Evolutionary conservation across 2,888 invertebrate genomes (phyloP).

Genomic region (Sabatieria punctata): DNA sequence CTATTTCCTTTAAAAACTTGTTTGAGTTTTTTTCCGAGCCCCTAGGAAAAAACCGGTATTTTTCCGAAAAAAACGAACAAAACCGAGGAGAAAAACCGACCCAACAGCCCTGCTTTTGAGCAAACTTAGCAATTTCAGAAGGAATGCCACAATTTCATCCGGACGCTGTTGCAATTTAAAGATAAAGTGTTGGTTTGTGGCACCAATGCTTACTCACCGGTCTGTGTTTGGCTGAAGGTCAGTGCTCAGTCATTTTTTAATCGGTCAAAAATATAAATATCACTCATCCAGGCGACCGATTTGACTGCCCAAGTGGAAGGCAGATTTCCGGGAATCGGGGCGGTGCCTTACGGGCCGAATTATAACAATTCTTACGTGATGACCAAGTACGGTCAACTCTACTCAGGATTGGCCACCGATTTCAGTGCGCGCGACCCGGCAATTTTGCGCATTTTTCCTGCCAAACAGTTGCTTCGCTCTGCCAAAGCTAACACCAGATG

Average conservation of each 20-base stretch:
- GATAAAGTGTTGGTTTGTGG: conserved; percentile 9
- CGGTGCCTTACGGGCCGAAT: conserved; percentile 6
- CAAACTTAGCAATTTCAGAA: conserved; percentile 3
- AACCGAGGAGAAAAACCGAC: no score
- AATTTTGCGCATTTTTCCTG: conserved; percentile 7
- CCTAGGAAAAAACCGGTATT: no score
- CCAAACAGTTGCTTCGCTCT: conserved; percentile 20
- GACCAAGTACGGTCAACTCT: conserved; percentile 6
- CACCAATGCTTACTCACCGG: conserved; percentile 9
- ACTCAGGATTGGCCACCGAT: conserved; percentile 9
- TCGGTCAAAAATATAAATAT: neutral
- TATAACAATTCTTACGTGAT: neutral
- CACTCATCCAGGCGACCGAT: conserved; percentile 4
- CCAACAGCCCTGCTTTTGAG: no score
- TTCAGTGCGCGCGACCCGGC: conserved; percentile 10
- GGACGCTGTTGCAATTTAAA: neutral
- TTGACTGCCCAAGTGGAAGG: neutral
- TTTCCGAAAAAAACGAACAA: no score
- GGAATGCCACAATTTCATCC: conserved; percentile 9
- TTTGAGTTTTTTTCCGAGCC: no score
- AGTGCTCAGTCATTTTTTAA: neutral
- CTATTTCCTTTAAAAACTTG: no score
- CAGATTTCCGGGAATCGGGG: conserved; percentile 6
- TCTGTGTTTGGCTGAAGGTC: conserved; percentile 10
- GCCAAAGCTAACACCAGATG: conserved; percentile 30